These are phyloP conservation scores for Peromyscus aztecus DNA, from an alignment of 2,797 vertebrate species.

Conservation along the genomic window DNA sequence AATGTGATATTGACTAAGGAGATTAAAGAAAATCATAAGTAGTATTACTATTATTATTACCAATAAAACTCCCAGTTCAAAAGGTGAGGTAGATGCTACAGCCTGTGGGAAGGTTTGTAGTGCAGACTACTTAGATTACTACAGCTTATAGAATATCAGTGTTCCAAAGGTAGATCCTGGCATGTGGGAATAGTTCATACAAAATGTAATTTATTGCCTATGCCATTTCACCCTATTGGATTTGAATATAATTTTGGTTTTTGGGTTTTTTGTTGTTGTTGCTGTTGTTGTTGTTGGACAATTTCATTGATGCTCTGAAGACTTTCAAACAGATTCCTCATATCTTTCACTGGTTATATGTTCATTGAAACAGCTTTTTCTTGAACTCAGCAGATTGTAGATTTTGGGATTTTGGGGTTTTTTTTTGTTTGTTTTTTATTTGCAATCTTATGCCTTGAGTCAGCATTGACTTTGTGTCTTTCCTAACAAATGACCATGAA, in stretches of 20 bases:
- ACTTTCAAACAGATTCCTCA: constrained; percentile 34
- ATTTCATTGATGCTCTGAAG: constrained; percentile 49
- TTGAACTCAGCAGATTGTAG: constrained; percentile 73
- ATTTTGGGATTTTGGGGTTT: not conserved
- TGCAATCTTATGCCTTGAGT: constrained; percentile 67
- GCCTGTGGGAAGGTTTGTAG: not conserved
- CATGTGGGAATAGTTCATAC: not conserved
- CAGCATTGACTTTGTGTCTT: constrained; percentile 81
- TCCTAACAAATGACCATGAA: constrained; percentile 77
- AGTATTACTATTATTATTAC: constrained; percentile 17
- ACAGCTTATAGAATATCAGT: not conserved
- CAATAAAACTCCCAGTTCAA: constrained; percentile 22
- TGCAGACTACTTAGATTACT: not conserved
- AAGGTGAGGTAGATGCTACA: not conserved
- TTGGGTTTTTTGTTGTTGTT: no score
- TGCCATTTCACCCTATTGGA: not conserved
- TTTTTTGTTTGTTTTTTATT: constrained; percentile 55
- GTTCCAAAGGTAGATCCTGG: constrained; percentile 11
- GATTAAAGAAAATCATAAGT: constrained; percentile 29
- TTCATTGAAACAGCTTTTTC: constrained; percentile 45
- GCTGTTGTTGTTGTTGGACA: no score
- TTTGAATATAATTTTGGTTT: not conserved
- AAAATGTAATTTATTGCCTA: constrained; percentile 61
- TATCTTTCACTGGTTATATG: constrained; percentile 7
- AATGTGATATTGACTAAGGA: constrained; percentile 30